Conservation (phyloP, 2,888 invertebrate genomes). For the Halictus quadricinctus region DNA sequence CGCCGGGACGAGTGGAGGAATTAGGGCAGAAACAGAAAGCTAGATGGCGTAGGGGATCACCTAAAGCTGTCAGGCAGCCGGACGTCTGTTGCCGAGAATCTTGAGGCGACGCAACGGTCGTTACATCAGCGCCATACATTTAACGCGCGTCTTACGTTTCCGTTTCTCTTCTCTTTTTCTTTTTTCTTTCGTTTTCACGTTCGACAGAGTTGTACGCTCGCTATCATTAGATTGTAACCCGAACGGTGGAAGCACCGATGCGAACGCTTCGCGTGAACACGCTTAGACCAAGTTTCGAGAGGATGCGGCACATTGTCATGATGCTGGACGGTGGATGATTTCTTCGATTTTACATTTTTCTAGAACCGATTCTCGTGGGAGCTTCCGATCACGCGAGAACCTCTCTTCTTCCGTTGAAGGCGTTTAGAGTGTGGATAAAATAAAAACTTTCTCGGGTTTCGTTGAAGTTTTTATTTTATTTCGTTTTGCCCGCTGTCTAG, state of each 20-base stretch:
- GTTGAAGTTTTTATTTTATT: constrained; percentile 10
- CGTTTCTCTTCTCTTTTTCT: not conserved
- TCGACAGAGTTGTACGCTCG: constrained; percentile 64
- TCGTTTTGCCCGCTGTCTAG: not conserved
- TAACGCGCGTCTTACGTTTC: constrained; percentile 57
- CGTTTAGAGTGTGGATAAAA: not conserved
- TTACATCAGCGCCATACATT: constrained; percentile 52
- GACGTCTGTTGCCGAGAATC: constrained; percentile 1
- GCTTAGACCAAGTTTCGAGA: not conserved
- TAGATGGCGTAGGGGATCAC: constrained; percentile 37
- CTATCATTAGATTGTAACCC: constrained; percentile 57
- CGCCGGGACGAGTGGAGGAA: not conserved
- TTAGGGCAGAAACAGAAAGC: constrained; percentile 17
- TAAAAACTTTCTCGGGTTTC: constrained; percentile 1
- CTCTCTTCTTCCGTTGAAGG: constrained; percentile 1
- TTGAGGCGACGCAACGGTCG: constrained; percentile 8
- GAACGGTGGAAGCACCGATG: not conserved
- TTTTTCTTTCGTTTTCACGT: constrained; percentile 29
- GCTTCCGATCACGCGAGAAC: not conserved
- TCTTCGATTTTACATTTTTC: constrained; percentile 15
- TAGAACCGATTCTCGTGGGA: not conserved
- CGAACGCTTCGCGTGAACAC: not conserved
- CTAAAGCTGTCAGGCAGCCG: constrained; percentile 26
- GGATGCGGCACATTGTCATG: not conserved
- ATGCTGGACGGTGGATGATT: not conserved